Evolutionary conservation across 2,797 vertebrate genomes (phyloP).

Genomic region (Pipistrellus pipistrellus): DNA sequence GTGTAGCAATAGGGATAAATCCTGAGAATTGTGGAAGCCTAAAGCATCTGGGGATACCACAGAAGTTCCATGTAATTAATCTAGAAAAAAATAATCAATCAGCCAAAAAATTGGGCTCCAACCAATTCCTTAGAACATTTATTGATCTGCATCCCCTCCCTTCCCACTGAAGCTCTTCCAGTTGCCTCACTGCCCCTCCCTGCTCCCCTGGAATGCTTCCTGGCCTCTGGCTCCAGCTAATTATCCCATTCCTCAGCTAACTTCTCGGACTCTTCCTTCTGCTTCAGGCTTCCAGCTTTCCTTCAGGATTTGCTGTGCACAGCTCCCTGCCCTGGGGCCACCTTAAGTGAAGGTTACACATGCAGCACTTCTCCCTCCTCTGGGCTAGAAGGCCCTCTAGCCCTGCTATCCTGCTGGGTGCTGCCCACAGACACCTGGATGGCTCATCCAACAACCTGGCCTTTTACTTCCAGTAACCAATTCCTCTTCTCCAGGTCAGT

Average conservation of each 20-base stretch:
- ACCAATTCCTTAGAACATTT: neutral
- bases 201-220: neutral
- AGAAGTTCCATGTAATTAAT: neutral
- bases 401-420: neutral
- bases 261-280: constrained; percentile 3
- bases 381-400: neutral
- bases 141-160: no score
- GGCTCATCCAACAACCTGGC: neutral
- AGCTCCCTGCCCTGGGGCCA: neutral
- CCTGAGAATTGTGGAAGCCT: neutral
- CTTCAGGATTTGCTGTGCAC: neutral
- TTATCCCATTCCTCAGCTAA: neutral
- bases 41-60: neutral
- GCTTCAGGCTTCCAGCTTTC: neutral
- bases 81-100: neutral
- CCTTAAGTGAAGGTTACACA: neutral
- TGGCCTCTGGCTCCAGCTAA: constrained; percentile 31
- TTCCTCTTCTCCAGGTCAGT: neutral
- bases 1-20: neutral
- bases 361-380: neutral
- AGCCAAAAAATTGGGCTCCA: neutral
- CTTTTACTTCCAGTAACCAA: neutral
- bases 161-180: neutral
- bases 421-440: no score
- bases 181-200: neutral